Conservation (phyloP, 2,888 invertebrate species). For the Athalia cordata region DNA sequence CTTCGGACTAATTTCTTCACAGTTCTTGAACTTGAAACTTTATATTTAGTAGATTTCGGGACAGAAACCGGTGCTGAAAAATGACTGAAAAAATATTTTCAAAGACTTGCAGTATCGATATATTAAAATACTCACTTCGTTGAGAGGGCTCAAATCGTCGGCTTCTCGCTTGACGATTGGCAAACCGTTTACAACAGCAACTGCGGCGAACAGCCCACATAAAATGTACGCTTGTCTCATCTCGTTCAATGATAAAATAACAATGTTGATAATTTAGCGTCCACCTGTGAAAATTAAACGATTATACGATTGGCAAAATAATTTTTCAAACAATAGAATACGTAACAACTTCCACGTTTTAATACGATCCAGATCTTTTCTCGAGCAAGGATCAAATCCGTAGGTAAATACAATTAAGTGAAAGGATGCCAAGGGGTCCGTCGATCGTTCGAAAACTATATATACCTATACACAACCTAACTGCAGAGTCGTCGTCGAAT, state of each 20-base stretch:
- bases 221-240: conserved; percentile 64
- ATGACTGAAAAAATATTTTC: background rate
- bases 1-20: background rate
- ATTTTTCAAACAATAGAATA: too few relatives aligned
- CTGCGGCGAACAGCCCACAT: conserved; percentile 57
- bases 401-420: conserved; percentile 2
- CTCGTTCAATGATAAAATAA: too few relatives aligned
- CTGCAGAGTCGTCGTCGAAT: conserved; percentile 12
- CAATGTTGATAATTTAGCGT: conserved; percentile 3
- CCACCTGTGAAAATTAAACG: conserved; percentile 7
- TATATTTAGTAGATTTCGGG: background rate
- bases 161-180: conserved; percentile 66
- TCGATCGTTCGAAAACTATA: background rate
- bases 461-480: too few relatives aligned
- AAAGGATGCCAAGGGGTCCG: conserved; percentile 17
- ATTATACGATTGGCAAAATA: background rate
- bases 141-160: conserved; percentile 67
- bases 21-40: conserved; percentile 22
- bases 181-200: conserved; percentile 57
- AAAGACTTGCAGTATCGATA: too few relatives aligned
- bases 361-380: background rate
- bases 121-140: conserved; percentile 65
- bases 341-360: too few relatives aligned
- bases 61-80: background rate
- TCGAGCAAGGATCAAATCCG: background rate